Conservation (phyloP, 2,113 vertebrate genomes). For the Dasyurus viverrinus region DNA sequence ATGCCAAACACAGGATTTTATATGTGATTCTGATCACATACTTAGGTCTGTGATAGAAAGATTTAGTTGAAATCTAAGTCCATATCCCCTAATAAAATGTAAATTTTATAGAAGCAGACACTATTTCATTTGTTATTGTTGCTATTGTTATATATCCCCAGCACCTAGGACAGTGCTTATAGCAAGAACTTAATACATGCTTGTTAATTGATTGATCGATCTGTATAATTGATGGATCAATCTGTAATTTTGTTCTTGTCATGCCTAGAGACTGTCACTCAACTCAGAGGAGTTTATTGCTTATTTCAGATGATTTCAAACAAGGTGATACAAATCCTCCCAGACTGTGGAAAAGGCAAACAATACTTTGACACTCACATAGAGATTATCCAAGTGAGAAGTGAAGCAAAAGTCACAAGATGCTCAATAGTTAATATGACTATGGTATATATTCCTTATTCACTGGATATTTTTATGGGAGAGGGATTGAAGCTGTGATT, state of each 20-base stretch:
- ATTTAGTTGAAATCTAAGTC: neutral
- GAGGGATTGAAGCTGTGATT: neutral
- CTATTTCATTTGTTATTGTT: neutral
- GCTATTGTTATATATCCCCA: neutral
- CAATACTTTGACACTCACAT: neutral
- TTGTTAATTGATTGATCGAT: neutral
- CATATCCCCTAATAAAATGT: neutral
- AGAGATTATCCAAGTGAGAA: neutral
- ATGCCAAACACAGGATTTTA: neutral
- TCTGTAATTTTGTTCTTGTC: neutral
- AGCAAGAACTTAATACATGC: neutral
- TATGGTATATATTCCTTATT: neutral
- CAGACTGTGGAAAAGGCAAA: neutral
- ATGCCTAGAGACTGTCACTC: neutral
- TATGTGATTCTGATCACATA: neutral
- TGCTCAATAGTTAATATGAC: neutral
- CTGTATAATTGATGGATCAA: too few species aligned
- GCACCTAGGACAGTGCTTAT: neutral
- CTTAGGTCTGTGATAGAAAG: neutral
- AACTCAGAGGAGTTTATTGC: neutral
- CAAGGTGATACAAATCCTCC: neutral
- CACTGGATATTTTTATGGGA: neutral
- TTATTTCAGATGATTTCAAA: neutral
- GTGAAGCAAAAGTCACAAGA: neutral
- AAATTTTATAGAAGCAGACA: neutral